These are phyloP conservation scores for Rhagologus leucostigma DNA, from an alignment of 2,113 vertebrate species.

Conservation along the genomic window DNA sequence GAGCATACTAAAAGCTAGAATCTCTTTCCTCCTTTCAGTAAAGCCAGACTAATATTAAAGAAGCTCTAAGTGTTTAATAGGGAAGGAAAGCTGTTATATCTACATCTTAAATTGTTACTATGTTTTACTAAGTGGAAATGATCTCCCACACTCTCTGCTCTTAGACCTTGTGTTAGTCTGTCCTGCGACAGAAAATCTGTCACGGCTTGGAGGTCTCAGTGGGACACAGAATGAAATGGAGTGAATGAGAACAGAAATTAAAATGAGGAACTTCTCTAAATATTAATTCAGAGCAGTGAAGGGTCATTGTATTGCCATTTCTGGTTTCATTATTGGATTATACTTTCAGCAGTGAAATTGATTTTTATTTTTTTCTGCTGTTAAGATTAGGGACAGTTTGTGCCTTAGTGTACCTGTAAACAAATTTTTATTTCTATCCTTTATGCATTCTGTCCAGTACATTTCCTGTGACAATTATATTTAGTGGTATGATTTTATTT, in stretches of 20 bases:
- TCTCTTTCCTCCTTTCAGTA: not conserved
- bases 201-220: fast-evolving
- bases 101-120: not conserved
- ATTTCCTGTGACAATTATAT: not conserved
- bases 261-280: not conserved
- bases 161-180: not conserved
- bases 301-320: not conserved
- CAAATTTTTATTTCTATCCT: not conserved
- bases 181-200: not conserved
- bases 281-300: not conserved
- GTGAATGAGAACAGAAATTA: not conserved
- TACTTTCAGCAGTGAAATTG: not conserved
- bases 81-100: not conserved
- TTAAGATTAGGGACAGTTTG: not conserved
- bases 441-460: not conserved
- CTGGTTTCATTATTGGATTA: not conserved
- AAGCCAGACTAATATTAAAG: not conserved
- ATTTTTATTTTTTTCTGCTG: not conserved
- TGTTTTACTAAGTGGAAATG: not conserved
- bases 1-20: not conserved
- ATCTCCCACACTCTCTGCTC: not conserved
- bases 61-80: not conserved
- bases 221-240: not conserved
- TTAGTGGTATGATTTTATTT: not conserved
- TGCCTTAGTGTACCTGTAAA: not conserved